Conservation (phyloP, 2,888 invertebrate species). For the Gymnoscelis rufifasciata region DNA sequence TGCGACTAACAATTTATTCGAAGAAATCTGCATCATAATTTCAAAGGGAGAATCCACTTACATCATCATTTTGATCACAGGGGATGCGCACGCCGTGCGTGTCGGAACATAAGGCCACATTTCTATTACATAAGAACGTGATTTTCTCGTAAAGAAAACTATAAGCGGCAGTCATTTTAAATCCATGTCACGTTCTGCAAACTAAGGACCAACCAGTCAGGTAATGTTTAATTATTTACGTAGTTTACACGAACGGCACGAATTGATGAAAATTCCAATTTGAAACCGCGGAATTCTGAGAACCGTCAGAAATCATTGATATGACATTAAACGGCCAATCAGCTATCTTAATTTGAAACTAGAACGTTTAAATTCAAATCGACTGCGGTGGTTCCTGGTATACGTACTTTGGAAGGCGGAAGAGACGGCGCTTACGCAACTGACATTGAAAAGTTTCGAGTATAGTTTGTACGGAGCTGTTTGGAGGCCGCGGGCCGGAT, state of each 20-base stretch:
- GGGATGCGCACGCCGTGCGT: not conserved
- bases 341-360: not conserved
- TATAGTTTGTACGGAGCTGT: slow-evolving; percentile 33
- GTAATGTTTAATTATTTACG: not conserved
- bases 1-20: no score
- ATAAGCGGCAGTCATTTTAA: slow-evolving; percentile 1
- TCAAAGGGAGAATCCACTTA: no score
- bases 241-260: not conserved
- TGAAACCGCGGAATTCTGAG: not conserved
- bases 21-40: no score
- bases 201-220: slow-evolving; percentile 1
- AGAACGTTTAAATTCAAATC: slow-evolving; percentile 49
- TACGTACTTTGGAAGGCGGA: slow-evolving; percentile 58
- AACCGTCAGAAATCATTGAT: slow-evolving; percentile 2
- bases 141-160: slow-evolving; percentile 11
- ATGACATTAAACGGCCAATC: slow-evolving; percentile 1
- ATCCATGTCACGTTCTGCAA: slow-evolving; percentile 17
- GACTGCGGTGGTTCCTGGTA: slow-evolving; percentile 59
- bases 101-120: not conserved
- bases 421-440: slow-evolving; percentile 75
- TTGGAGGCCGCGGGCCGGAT: slow-evolving; percentile 67
- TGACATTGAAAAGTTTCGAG: slow-evolving; percentile 64
- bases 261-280: not conserved
- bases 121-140: slow-evolving; percentile 24
- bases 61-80: not conserved